Conservation (phyloP, 2,797 vertebrate species). For the Bradypus variegatus region DNA sequence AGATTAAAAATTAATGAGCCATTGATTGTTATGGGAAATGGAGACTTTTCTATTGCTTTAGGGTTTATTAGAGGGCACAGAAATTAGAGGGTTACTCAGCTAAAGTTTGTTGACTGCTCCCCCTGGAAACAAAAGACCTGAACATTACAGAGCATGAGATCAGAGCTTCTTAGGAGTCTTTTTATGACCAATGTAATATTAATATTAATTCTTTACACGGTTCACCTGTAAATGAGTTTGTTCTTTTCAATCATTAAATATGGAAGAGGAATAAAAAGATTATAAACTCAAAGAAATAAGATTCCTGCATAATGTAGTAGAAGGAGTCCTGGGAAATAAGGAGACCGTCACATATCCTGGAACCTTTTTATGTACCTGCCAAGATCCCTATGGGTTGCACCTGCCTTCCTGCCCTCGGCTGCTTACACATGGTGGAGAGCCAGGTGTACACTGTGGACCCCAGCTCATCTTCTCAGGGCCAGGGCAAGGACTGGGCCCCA, state of each 20-base stretch:
- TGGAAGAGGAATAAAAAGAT: background rate
- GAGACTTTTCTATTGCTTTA: background rate
- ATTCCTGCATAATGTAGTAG: rapidly evolving
- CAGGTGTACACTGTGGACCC: rapidly evolving
- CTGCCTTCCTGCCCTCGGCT: background rate
- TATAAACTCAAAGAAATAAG: background rate
- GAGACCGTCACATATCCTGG: rapidly evolving
- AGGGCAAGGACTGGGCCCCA: background rate
- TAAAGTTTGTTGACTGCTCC: background rate
- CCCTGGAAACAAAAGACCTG: background rate
- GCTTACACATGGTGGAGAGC: too few species aligned
- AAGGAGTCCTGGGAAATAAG: background rate
- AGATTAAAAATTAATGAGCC: background rate
- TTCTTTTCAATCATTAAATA: background rate
- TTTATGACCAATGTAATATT: background rate
- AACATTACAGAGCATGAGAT: background rate
- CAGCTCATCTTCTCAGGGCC: too few species aligned
- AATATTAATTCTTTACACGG: background rate
- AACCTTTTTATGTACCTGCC: background rate
- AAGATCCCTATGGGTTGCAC: too few species aligned
- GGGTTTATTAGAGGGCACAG: background rate
- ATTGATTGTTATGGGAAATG: background rate
- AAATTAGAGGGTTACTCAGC: background rate
- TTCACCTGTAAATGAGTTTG: background rate
- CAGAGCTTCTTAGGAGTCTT: background rate